These are phyloP conservation scores for Tachina fera DNA, from an alignment of 2,888 invertebrate species.

Conservation along the genomic window DNA sequence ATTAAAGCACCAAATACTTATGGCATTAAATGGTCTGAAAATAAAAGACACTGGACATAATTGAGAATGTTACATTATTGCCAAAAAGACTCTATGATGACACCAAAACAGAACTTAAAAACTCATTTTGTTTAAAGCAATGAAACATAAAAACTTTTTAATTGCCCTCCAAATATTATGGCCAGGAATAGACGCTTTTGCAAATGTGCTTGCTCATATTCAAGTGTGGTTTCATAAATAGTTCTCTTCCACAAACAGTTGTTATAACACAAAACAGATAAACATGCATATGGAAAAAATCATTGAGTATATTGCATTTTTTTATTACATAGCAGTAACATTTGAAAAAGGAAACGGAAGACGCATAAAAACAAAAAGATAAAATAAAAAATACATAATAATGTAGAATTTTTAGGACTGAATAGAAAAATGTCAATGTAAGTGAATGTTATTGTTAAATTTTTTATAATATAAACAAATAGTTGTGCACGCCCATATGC, in stretches of 20 bases:
- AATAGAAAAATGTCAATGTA: slow-evolving; percentile 64
- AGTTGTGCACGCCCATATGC: neutral
- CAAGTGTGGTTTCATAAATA: slow-evolving; percentile 65
- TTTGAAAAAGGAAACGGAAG: slow-evolving; percentile 63
- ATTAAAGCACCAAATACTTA: slow-evolving; percentile 51
- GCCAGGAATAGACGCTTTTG: slow-evolving; percentile 29
- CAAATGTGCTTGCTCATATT: slow-evolving; percentile 34
- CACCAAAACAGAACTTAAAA: slow-evolving; percentile 24
- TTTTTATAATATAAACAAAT: slow-evolving; percentile 25
- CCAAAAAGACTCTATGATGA: neutral
- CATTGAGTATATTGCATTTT: slow-evolving; percentile 33
- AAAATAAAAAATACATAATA: neutral
- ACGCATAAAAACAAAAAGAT: slow-evolving; percentile 23
- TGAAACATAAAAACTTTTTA: slow-evolving; percentile 55
- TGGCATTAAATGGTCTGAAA: slow-evolving; percentile 40
- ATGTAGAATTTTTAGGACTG: slow-evolving; percentile 21
- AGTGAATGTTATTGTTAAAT: slow-evolving; percentile 43
- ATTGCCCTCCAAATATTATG: slow-evolving; percentile 57
- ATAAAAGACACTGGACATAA: slow-evolving; percentile 30
- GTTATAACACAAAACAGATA: slow-evolving; percentile 6
- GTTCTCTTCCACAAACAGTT: slow-evolving; percentile 23
- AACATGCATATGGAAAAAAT: slow-evolving; percentile 11
- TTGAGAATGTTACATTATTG: slow-evolving; percentile 37
- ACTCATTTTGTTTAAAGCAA: slow-evolving; percentile 45
- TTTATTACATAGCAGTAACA: slow-evolving; percentile 54